Base-by-base conservation (phyloP, 2,888 invertebrate genomes). In the Scotopteryx bipunctaria region DNA sequence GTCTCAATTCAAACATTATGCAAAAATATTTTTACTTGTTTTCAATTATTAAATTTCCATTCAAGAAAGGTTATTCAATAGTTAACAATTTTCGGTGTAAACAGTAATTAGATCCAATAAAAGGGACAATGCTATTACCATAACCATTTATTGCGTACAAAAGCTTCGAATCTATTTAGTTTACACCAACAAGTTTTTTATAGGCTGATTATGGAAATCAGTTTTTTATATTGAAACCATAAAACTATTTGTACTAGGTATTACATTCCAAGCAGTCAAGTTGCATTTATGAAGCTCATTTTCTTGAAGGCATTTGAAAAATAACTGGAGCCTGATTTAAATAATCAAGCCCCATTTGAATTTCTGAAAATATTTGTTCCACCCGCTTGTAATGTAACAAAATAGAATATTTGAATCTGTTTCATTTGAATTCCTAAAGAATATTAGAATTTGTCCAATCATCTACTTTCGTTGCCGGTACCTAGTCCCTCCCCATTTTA, bases 101-200 rank as follows among this genome's bases (percentile, higher is more conserved):
- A 59, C 53, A 59, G 41, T 50, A 6, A 59, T 51, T 57, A 50
- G 14, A 21, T 23, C n/a, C 51, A 55, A 54, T 56, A 50, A 57
- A 59, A 44, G 21, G 44, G 44, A 54, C 53, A 54, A 54, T 48
- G 31, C 16, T 21, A 54, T 52, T 54, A 44, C 35, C 44, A 54
- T 49, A 43, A 49, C 44, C 44, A 35, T 48, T 47, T 14, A 33
- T 17, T 44, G 25, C 23, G 23, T 14, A 42, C 45, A 31, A 37
- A 46, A 41, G 17, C 19, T 37, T 25, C 32, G 23, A 38, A 23
- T 14, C 17, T 6, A 1, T 11, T 27, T 29, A 36, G 38, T 11
- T 8, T 41, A 25, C 13, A 23, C 37, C 9, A 23, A 46, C 11
- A 27, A 46, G 32, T 32, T 40, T n/a, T 32, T 31, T 15, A 16